Conservation (phyloP, 2,113 vertebrate genomes). For the Phalacrocorax brasilianus region DNA sequence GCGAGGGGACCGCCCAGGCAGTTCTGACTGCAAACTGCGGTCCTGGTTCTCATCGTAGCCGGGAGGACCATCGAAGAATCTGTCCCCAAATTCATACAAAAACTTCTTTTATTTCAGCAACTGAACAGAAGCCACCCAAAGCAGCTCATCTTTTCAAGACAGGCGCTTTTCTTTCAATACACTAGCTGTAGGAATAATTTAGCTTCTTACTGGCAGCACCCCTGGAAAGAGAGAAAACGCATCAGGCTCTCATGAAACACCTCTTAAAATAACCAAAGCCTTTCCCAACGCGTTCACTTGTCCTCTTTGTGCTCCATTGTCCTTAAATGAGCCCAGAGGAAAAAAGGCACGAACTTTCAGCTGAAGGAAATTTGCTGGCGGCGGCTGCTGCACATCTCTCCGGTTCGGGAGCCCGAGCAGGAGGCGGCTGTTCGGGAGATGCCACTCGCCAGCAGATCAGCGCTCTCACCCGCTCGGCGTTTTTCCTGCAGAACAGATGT, state of each 20-base stretch:
- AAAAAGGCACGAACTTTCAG: neutral
- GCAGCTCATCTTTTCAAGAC: neutral
- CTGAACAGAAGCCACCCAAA: neutral
- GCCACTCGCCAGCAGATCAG: neutral
- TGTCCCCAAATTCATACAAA: neutral
- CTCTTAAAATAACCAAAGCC: neutral
- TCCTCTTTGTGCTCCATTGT: neutral
- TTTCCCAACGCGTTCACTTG: neutral
- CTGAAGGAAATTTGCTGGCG: neutral
- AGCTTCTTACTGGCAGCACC: neutral
- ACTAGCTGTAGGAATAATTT: neutral
- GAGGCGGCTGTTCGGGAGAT: neutral
- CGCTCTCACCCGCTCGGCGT: neutral
- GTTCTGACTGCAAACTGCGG: neutral
- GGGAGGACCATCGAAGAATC: neutral
- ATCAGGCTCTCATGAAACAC: constrained; percentile 7
- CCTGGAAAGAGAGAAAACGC: neutral
- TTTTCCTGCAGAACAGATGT: neutral
- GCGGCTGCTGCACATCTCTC: neutral
- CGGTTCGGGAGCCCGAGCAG: neutral
- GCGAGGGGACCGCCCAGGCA: neutral
- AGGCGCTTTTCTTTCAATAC: neutral
- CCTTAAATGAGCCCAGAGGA: neutral
- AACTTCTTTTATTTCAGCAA: neutral
- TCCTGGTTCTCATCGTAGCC: neutral